Percentiles rank a stretch among this genome's conserved stretches.
Conservation (phyloP, 2,797 vertebrate species). For the Manis pentadactyla region DNA sequence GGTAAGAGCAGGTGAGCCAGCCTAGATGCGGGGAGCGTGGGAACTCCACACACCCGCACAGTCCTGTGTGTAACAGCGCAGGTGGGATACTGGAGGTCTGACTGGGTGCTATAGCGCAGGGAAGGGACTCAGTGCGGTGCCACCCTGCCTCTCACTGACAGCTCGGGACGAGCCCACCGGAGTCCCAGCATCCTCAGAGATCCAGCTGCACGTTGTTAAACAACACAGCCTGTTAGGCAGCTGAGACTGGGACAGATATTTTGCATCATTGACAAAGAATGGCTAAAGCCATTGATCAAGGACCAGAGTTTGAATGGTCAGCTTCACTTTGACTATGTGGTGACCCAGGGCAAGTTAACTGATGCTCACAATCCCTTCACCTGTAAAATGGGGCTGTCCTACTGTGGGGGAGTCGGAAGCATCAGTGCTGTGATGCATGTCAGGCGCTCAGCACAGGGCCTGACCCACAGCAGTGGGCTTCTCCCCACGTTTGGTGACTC, state of each 20-base stretch:
- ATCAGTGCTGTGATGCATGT: not conserved
- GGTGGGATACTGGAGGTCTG: not conserved
- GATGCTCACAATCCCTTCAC: not conserved
- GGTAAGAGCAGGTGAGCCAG: not conserved
- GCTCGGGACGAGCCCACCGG: not conserved
- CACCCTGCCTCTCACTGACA: not conserved
- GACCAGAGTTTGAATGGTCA: not conserved
- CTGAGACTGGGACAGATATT: not conserved
- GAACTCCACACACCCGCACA: accelerated
- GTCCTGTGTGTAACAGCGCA: not conserved
- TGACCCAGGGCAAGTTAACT: not conserved
- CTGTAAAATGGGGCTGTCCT: not conserved
- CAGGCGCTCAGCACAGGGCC: not conserved
- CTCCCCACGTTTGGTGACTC: not conserved
- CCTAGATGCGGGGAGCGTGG: not conserved
- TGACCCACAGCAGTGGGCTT: not conserved
- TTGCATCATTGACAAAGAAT: not conserved
- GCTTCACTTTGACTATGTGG: not conserved
- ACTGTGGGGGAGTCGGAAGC: not conserved
- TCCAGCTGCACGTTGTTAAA: not conserved
- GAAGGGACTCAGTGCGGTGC: not conserved
- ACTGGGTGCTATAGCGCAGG: accelerated
- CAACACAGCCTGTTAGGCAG: not conserved
- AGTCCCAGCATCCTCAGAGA: not conserved
- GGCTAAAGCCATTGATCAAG: not conserved